Conservation (phyloP, 2,113 vertebrate species). For the Gorsachius goisagi region DNA sequence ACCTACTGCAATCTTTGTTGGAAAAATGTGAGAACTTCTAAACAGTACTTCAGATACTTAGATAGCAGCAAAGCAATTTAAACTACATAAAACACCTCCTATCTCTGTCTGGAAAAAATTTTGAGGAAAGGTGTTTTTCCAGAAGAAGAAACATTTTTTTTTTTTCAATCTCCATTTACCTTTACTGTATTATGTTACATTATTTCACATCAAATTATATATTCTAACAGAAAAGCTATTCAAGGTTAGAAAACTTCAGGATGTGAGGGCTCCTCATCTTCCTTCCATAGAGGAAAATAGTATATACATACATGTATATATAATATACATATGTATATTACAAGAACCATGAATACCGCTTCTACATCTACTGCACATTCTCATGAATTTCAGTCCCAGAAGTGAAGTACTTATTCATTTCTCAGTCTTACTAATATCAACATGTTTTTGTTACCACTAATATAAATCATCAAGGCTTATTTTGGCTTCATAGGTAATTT, state of each 20-base stretch:
- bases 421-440: neutral
- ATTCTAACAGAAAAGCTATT: neutral
- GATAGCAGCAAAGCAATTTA: neutral
- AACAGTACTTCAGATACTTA: neutral
- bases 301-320: neutral
- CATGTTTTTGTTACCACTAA: slow-evolving; percentile 45
- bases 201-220: neutral
- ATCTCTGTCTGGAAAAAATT: neutral
- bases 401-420: neutral
- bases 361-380: neutral
- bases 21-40: neutral
- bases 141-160: neutral
- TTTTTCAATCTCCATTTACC: neutral
- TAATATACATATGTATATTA: neutral
- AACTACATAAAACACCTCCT: neutral
- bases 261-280: neutral
- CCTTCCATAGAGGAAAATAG: neutral
- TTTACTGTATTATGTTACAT: neutral
- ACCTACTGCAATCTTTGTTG: neutral
- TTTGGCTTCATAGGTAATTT: slow-evolving; percentile 50
- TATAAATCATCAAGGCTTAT: slow-evolving; percentile 45
- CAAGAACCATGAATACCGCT: neutral
- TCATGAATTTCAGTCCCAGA: neutral
- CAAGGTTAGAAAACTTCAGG: neutral
- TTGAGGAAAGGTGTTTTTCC: neutral